phyloP scores from a whole-genome alignment of 1,140 invertebrate genomes.

The Harpegnathos saltator region DNA sequence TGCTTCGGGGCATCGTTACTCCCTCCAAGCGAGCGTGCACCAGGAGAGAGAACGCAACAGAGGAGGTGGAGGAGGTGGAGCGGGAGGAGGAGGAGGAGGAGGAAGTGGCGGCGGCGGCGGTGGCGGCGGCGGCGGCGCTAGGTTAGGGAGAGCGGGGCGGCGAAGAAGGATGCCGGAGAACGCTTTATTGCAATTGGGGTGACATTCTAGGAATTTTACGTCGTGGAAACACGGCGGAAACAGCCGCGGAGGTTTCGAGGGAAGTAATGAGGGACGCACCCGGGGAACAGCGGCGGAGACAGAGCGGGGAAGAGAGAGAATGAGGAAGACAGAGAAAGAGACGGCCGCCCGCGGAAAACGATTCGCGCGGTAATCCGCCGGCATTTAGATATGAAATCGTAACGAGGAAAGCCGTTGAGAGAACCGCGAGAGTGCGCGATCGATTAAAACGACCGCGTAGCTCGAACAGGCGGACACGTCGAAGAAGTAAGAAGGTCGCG shows the following conservation, averaged over 20 bases:
- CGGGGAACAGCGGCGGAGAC: not conserved
- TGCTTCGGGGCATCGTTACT: constrained; percentile 84
- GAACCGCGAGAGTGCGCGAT: not conserved
- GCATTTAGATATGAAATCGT: not conserved
- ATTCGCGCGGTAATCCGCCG: constrained; percentile 20
- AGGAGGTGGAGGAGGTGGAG: constrained; percentile 40
- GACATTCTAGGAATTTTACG: constrained; percentile 59
- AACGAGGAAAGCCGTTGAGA: not conserved
- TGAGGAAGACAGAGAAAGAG: not conserved
- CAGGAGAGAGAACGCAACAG: constrained; percentile 34
- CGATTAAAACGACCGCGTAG: not conserved
- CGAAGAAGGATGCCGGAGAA: constrained; percentile 63
- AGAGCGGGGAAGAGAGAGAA: constrained; percentile 8
- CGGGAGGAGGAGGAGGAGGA: too few relatives aligned
- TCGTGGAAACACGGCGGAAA: constrained; percentile 40
- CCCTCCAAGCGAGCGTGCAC: constrained; percentile 78
- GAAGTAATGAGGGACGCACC: constrained; percentile 50
- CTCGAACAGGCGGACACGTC: not conserved
- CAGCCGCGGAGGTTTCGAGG: constrained; percentile 40
- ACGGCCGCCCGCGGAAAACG: constrained; percentile 31
- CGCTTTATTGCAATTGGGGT: constrained; percentile 64
- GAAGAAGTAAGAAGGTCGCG: not conserved
- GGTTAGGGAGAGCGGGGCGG: constrained; percentile 45
- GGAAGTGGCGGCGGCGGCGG: constrained; percentile 41
- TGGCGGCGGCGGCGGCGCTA: not conserved